These are phyloP conservation scores for zebrafish (Danio rerio) DNA, from an alignment of 2,113 vertebrate species.

Conservation along the genomic window GRCz12tu NC_133198.1:11944501-11945000, in stretches of 20 bases:
- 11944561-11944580: no score
- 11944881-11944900: neutral
- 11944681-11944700: no score
- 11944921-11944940: neutral
- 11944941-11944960: conserved; percentile 2
- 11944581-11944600: no score
- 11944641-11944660: no score
- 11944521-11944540: no score
- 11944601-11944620: no score
- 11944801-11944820: neutral
- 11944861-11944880: neutral
- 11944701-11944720: no score
- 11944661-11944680: no score
- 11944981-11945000: conserved; percentile 36
- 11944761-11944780: neutral
- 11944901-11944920: neutral
- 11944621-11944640: no score
- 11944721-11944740: neutral
- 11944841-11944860: neutral
- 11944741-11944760: neutral
- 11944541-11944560: no score
- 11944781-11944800: neutral
- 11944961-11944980: conserved; percentile 16
- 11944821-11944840: neutral
- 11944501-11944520: no score